Percentiles rank a stretch among this genome's conserved stretches.
phyloP scores from a whole-genome alignment of 2,797 vertebrate genomes.

The Chaunax sp. region DNA sequence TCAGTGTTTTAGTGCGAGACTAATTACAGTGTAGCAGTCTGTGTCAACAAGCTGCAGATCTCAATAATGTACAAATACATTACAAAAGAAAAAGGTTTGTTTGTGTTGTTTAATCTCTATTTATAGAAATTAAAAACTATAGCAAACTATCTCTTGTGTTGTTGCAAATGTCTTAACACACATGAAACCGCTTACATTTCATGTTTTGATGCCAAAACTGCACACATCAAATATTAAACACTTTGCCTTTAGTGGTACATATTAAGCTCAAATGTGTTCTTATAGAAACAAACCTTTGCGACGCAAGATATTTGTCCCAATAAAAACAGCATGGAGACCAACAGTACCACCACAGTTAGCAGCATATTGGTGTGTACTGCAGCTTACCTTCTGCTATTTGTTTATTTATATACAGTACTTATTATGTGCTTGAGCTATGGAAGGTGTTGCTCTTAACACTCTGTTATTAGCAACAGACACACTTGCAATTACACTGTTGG shows the following conservation, averaged over 20 bases:
- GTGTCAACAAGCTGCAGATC: too few relatives aligned
- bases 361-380: constrained; percentile 1
- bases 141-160: too few relatives aligned
- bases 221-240: background rate
- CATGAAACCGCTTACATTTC: too few relatives aligned
- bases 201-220: too few relatives aligned
- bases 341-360: constrained; percentile 4
- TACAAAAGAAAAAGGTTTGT: too few relatives aligned
- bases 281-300: constrained; percentile 9
- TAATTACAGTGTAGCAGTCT: too few relatives aligned
- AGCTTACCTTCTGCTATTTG: constrained; percentile 31
- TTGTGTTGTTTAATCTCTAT: too few relatives aligned
- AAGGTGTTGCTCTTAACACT: constrained; percentile 46
- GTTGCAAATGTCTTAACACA: too few relatives aligned
- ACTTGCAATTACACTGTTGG: constrained; percentile 72
- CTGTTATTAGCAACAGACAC: constrained; percentile 58
- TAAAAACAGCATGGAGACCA: background rate
- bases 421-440: constrained; percentile 23
- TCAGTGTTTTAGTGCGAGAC: too few relatives aligned
- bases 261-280: constrained; percentile 1
- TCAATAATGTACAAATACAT: too few relatives aligned
- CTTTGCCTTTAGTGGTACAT: background rate
- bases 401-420: constrained; percentile 15
- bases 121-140: too few relatives aligned
- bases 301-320: constrained; percentile 14